Evolutionary conservation across 2,113 vertebrate species (phyloP), one percentile per base, ranked within the genome.

Genomic region (Illadopsis cleaveri): DNA sequence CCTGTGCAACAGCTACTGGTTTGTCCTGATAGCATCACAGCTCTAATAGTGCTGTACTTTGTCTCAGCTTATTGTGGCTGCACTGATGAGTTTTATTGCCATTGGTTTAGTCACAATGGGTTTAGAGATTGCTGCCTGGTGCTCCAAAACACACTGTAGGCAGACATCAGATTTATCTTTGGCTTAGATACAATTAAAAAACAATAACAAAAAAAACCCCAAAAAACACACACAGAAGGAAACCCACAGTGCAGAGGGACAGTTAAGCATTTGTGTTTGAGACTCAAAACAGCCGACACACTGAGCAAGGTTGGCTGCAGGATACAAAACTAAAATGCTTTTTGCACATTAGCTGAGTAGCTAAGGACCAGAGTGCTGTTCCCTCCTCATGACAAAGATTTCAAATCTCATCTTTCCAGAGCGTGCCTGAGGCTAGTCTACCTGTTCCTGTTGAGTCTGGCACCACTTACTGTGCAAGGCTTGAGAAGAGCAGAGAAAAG

Each of bases 171-270:
- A 92, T 96, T 94, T 80, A 81, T 95, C 86, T 93, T 83, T 70
- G 76, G 54, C 68, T 90, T 83, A 88, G 50, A 53, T 35, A 89
- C 85, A 83, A 93, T 95, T 97, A 90, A 94, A 94, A 94, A 88
- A 33, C 66, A 88, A 24, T 81, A 93, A 90, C n/a, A 28, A 65
- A 28, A 53, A 89, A 87, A 82, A 81, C 9, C 9, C 9, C 9
- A 38, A 38, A 38, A 40, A 3, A 5, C n/a, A 2, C 19, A n/a
- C 24, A 11, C 22, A 10, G 50, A 92, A 84, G 80, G 86, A 93
- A 92, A 56, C 89, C 89, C 76, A 75, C 72, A 68, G 93, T 71
- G 91, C 93, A 71, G 73, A 64, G 94, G 60, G 77, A 82, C 5
- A 19, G 56, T 62, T 60, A 78, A 84, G 37, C 22, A n/a, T 68